phyloP scores from a whole-genome alignment of 2,888 invertebrate genomes.

The Eupithecia subfuscata region DNA sequence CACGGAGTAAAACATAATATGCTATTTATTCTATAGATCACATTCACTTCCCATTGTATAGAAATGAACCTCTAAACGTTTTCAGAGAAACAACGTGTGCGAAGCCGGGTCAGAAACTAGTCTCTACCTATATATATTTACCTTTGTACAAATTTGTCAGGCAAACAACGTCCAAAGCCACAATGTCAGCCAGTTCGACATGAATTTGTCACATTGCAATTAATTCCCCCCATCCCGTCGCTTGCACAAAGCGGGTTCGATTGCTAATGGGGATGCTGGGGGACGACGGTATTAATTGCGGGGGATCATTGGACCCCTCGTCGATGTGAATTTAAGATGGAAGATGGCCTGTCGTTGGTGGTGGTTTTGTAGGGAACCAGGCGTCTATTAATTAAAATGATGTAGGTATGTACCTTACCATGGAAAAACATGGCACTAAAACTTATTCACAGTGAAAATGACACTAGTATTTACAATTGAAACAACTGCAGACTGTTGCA shows the following conservation, averaged over 20 bases:
- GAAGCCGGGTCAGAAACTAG: too few species aligned
- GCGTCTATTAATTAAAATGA: neutral
- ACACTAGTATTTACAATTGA: too few species aligned
- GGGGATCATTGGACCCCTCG: slow-evolving; percentile 6
- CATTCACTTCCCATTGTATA: too few species aligned
- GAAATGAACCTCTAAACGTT: too few species aligned
- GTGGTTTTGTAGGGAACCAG: neutral
- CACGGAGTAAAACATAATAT: too few species aligned
- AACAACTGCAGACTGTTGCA: too few species aligned
- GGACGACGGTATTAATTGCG: slow-evolving; percentile 24
- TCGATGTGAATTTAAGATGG: slow-evolving; percentile 6
- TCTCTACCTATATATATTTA: neutral
- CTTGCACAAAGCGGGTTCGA: slow-evolving; percentile 14
- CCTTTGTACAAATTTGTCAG: too few species aligned
- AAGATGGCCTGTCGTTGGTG: neutral
- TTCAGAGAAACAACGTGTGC: too few species aligned
- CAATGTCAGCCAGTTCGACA: neutral
- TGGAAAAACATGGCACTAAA: too few species aligned
- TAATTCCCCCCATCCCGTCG: slow-evolving; percentile 8
- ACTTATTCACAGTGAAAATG: too few species aligned
- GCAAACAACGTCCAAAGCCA: neutral
- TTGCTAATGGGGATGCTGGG: slow-evolving; percentile 8
- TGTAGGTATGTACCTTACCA: too few species aligned
- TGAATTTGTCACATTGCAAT: slow-evolving; percentile 14
- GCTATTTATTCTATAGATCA: too few species aligned